A percentile compares a stretch with the other conserved stretches of the same genome.
Conservation (phyloP, 37 sponge, comb jelly and placozoan genomes). For the Bolinopsis microptera region DNA sequence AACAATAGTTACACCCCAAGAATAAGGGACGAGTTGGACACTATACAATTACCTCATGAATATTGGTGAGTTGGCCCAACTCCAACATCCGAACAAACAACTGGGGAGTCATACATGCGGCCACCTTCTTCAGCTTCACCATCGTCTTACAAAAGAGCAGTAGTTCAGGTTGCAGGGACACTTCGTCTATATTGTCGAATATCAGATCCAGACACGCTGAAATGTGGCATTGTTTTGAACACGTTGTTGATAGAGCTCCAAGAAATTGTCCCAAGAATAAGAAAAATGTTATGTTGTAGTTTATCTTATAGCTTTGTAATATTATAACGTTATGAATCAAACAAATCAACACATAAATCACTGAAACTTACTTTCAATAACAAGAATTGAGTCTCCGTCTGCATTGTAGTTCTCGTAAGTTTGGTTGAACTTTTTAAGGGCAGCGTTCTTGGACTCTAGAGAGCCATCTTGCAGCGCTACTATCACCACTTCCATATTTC, state of each 20-base stretch:
- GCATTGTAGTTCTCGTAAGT: background rate
- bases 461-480: background rate
- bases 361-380: background rate
- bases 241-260: background rate
- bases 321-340: too few relatives aligned
- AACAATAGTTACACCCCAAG: too few relatives aligned
- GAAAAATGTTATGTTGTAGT: too few relatives aligned
- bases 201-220: background rate
- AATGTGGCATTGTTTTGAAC: too few relatives aligned
- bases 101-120: background rate
- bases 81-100: slow-evolving; percentile 20
- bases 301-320: too few relatives aligned
- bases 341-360: background rate
- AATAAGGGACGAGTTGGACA: too few relatives aligned
- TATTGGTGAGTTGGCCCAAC: slow-evolving; percentile 29
- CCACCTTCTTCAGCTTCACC: background rate
- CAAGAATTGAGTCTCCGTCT: background rate
- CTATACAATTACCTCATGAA: slow-evolving; percentile 65
- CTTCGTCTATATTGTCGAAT: slow-evolving; percentile 23
- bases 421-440: background rate
- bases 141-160: slow-evolving; percentile 32
- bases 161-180: background rate
- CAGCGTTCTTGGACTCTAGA: background rate
- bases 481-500: background rate
- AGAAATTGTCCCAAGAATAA: background rate